These are phyloP conservation scores for Troilus luridus DNA, from an alignment of 2,888 invertebrate species.

Conservation along the genomic window DNA sequence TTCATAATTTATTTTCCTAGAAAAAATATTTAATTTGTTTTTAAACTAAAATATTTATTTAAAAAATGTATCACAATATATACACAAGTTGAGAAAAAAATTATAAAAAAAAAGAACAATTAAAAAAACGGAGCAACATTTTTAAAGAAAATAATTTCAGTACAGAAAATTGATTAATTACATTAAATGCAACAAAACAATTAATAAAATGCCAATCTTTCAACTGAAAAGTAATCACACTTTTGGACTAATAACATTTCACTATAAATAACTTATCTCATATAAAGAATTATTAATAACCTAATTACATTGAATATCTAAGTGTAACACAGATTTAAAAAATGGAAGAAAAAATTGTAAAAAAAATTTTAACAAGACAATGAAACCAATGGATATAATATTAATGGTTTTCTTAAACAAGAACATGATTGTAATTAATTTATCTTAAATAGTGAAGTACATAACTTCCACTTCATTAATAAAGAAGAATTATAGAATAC, in stretches of 20 bases:
- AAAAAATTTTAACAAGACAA: not conserved
- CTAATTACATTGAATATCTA: not conserved
- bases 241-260: not conserved
- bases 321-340: not conserved
- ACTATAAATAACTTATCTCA: not conserved
- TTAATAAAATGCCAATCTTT: not conserved
- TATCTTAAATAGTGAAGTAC: not conserved
- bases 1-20: not conserved
- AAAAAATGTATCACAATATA: not conserved
- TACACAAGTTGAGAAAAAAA: not conserved
- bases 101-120: not conserved
- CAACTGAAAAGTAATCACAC: not conserved
- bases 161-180: not conserved
- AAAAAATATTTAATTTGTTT: not conserved
- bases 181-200: not conserved
- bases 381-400: not conserved
- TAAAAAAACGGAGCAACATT: not conserved
- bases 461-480: not conserved
- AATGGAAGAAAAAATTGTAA: not conserved
- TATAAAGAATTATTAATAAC: not conserved
- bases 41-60: not conserved
- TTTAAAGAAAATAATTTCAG: not conserved
- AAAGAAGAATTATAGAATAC: not conserved
- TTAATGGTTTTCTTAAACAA: conserved; percentile 17
- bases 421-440: not conserved